phyloP scores from a whole-genome alignment of 2,888 invertebrate species.

The Branchipolynoe longqiensis region DNA sequence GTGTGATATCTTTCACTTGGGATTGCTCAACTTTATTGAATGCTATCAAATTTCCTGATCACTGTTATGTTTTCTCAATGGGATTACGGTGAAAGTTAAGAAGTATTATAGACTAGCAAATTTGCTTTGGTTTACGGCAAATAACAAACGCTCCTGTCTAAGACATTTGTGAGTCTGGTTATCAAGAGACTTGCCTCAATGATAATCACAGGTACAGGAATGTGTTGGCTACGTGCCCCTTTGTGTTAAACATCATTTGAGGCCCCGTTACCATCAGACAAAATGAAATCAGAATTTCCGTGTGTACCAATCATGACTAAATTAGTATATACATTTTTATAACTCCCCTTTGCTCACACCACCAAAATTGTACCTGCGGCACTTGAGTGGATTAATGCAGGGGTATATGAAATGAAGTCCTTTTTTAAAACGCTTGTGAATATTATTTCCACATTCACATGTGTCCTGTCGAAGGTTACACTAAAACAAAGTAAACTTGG shows the following conservation, averaged over 20 bases:
- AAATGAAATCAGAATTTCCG: too few relatives aligned
- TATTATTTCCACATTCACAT: background rate
- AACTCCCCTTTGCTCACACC: background rate
- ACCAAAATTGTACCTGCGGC: background rate
- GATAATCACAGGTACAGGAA: background rate
- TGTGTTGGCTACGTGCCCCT: background rate
- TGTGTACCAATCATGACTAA: too few relatives aligned
- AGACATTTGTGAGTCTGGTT: background rate
- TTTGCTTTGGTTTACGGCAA: too few relatives aligned
- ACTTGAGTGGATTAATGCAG: background rate
- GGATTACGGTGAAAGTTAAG: too few relatives aligned
- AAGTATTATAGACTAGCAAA: too few relatives aligned
- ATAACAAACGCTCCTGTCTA: too few relatives aligned
- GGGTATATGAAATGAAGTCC: background rate
- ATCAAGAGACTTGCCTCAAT: background rate
- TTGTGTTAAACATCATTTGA: background rate
- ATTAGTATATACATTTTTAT: too few relatives aligned
- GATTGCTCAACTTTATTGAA: too few relatives aligned
- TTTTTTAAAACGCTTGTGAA: background rate
- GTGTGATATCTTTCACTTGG: too few relatives aligned
- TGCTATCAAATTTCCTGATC: too few relatives aligned
- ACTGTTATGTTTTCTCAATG: too few relatives aligned
- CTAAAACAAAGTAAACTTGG: too few relatives aligned
- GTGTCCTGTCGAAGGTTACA: background rate
- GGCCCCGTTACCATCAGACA: background rate